Base-by-base conservation (phyloP, 2,797 vertebrate genomes). In the Harpagifer antarcticus region DNA sequence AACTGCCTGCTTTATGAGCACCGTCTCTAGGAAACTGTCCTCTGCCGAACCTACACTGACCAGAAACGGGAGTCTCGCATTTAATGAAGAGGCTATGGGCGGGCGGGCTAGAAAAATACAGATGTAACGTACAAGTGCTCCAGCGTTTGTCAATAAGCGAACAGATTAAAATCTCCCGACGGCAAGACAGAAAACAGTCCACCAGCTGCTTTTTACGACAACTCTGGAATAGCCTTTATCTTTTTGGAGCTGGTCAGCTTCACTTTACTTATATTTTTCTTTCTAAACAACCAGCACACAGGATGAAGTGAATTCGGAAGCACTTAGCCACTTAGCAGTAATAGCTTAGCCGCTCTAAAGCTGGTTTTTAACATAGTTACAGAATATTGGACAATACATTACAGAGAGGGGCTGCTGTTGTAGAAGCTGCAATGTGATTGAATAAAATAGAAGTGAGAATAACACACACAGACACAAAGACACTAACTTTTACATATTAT, bases 291-390 rank as follows among this genome's bases (percentile, higher is more conserved):
- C 17, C 70, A 37, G 57, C 72, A 44, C 69, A 52, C 54, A 17
- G 72, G 68, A 79, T 74, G 53, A 83, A 85, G 86, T 74, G 86
- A 86, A 75, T 86, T 79, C 83, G 82, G 81, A 82, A 88, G 86
- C 85, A 91, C 87, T 92, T 89, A 89, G 84, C 86, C 88, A 86
- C 83, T 91, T 83, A 81, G 84, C 83, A 59, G 80, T 88, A 82
- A 88, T 76, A 85, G 82, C 74, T 27, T 70, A 78, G 76, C 72
- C 10, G 27, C 82, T 85, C 49, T n/a, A 48, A 63, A 78, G 81
- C 78, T 58, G 65, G 56, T 3, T 80, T 80, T 86, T 84, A 86
- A 83, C 78, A 45, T 83, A 69, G 85, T 87, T 88, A 76, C 74
- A 55, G 71, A 72, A 73, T 88, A 78, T 72, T 83, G 79, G 71